A percentile compares a stretch with the other conserved stretches of the same genome.
Conservation (phyloP, 2,888 invertebrate species). For the Elgonia sp. region DNA sequence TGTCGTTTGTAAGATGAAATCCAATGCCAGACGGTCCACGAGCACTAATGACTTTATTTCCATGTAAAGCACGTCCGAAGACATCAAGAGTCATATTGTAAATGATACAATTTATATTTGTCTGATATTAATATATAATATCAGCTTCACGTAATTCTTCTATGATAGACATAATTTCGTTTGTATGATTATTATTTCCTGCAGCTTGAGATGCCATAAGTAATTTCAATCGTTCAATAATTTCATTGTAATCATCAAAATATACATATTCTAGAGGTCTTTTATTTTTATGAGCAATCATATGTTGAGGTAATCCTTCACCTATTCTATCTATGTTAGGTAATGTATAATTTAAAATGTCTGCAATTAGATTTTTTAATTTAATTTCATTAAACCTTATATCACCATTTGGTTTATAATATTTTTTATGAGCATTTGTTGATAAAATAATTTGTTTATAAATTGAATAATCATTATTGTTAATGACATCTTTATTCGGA, state of each 20-base stretch:
- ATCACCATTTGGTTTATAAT: background rate
- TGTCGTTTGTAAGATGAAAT: too few relatives aligned
- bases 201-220: background rate
- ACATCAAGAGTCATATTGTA: too few relatives aligned
- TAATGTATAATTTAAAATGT: background rate
- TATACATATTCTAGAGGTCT: background rate
- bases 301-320: background rate
- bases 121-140: background rate
- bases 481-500: constrained; percentile 30
- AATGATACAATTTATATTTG: too few relatives aligned
- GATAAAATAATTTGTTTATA: constrained; percentile 58
- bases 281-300: background rate
- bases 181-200: background rate
- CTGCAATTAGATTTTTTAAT: too few relatives aligned
- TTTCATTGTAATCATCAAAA: background rate
- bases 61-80: too few relatives aligned
- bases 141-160: background rate
- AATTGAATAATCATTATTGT: constrained; percentile 39
- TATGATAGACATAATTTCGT: background rate
- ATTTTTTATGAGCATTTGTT: too few relatives aligned
- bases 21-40: too few relatives aligned
- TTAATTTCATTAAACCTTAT: too few relatives aligned
- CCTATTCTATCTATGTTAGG: too few relatives aligned
- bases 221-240: background rate
- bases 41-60: too few relatives aligned